Evolutionary conservation across 1,140 invertebrate species (phyloP), one percentile per base, ranked within the genome.

Genomic region (Trachymyrmex cornetzi): DNA sequence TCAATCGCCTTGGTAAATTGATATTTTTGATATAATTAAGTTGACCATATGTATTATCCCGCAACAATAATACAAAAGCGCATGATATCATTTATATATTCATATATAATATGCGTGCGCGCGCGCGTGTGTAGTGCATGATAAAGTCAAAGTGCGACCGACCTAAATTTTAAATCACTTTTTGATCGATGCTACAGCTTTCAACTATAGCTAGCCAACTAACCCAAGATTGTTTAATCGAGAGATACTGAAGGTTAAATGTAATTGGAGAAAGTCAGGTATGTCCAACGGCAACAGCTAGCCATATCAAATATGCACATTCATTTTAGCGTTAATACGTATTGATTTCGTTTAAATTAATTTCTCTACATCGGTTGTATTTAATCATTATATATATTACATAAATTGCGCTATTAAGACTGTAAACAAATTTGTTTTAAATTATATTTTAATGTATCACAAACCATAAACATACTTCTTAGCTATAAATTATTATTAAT

Each of bases 151-250:
- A 74, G 50, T 5, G 53, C n/a, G n/a, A 24, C 4, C 16, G 71
- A 59, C 30, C 34, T 75, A 55, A 75, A 75, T 61, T 75, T 75
- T 61, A 75, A 75, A 75, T 75, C 59, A 75, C n/a, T 24, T 75
- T 75, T 61, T 75, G 55, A 75, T 75, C 72, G 72, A 1, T 61
- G 30, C 71, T 34, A 34, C 7, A 38, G 7, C 7, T 75, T 75
- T 61, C 72, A 34, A 59, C 27, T 38, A 1, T 57, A 55, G 12
- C 12, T 38, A 59, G 34, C n/a, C 34, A 75, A 75, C n/a, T 75
- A 75, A 34, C 19, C 30, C 11, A 57, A 59, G 11, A 74, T 38
- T 74, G 6, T 74, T 57, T 74, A 74, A 57, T 57, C 11, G 71
- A 55, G 50, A 9, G 30, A 74, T 38, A n/a, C 19, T n/a, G 53